Evolutionary conservation across 1,140 invertebrate genomes (phyloP).

Genomic region (Philotrypesis tridentata): DNA sequence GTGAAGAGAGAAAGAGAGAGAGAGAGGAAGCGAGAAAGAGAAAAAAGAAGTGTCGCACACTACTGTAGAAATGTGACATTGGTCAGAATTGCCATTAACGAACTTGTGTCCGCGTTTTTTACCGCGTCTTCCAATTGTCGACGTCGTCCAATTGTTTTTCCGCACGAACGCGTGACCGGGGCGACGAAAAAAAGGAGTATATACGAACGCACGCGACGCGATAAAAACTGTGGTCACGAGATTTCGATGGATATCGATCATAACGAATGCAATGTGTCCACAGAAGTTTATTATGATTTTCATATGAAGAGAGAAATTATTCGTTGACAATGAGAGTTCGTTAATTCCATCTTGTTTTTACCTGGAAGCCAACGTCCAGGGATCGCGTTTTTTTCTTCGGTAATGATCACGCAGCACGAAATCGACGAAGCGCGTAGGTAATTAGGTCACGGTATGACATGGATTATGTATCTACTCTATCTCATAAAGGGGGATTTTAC

Average conservation of each 20-base stretch:
- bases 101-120: slow-evolving; percentile 35
- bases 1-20: background rate
- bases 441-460: slow-evolving; percentile 10
- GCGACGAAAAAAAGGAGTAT: slow-evolving; percentile 21
- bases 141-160: slow-evolving; percentile 30
- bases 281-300: background rate
- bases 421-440: background rate
- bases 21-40: background rate
- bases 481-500: too few relatives aligned
- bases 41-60: background rate
- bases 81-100: slow-evolving; percentile 42
- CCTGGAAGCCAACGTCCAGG: background rate
- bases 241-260: background rate
- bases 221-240: background rate
- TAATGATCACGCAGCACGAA: background rate
- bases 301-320: slow-evolving; percentile 2
- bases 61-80: slow-evolving; percentile 16
- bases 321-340: background rate
- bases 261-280: background rate
- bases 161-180: slow-evolving; percentile 22
- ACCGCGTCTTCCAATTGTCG: slow-evolving; percentile 22
- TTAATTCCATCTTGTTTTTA: slow-evolving; percentile 7
- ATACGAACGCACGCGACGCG: background rate
- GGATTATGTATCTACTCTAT: too few relatives aligned
- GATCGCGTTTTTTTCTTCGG: background rate